Conservation (phyloP, 2,797 vertebrate genomes). For the Pipistrellus pygmaeus region DNA sequence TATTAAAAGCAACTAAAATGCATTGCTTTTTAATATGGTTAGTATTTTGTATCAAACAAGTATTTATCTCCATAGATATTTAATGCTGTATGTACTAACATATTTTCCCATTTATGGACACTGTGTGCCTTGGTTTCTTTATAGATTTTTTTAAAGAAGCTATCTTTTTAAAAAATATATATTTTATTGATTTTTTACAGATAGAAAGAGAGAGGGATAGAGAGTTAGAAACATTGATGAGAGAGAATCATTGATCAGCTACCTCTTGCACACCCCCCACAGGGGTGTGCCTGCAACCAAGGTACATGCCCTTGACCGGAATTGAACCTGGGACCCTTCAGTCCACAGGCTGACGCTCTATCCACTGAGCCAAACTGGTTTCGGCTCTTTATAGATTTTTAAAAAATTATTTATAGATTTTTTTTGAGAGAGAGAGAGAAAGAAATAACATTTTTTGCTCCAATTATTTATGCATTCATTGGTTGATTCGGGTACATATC, state of each 20-base stretch:
- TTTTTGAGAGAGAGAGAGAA: not conserved
- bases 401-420: not conserved
- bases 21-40: not conserved
- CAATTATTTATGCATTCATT: not conserved
- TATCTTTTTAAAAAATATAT: not conserved
- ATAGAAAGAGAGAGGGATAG: not conserved
- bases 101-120: slow-evolving; percentile 20
- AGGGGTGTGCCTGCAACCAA: no score
- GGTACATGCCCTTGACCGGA: no score
- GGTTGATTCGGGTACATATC: not conserved
- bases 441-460: not conserved
- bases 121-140: slow-evolving; percentile 38
- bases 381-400: not conserved
- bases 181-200: not conserved
- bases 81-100: slow-evolving; percentile 37
- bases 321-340: no score
- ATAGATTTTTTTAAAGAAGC: not conserved
- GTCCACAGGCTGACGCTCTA: no score
- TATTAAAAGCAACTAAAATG: slow-evolving; percentile 7
- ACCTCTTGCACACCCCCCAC: no score
- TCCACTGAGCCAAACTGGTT: no score
- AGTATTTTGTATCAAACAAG: slow-evolving; percentile 2
- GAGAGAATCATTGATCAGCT: no score
- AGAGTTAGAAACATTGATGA: no score
- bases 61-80: not conserved